Percentiles rank a stretch among this genome's conserved stretches.
Evolutionary conservation across 2,888 invertebrate genomes (phyloP).

Genomic region (Piscicola geometra): DNA sequence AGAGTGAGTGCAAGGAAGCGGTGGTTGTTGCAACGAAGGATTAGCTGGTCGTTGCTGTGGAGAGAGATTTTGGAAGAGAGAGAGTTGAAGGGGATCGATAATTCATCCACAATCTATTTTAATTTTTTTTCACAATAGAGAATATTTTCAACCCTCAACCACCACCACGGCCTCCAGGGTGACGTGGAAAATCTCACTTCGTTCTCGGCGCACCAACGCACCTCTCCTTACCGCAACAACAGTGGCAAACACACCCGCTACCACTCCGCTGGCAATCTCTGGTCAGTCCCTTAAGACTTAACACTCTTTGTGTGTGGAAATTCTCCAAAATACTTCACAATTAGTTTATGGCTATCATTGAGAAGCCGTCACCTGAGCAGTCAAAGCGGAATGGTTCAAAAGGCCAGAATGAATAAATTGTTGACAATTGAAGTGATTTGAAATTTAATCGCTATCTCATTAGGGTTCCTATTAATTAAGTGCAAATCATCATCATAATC

Average conservation of each 20-base stretch:
- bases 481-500: too few relatives aligned
- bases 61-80: not conserved
- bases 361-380: too few relatives aligned
- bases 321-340: too few relatives aligned
- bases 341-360: too few relatives aligned
- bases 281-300: not conserved
- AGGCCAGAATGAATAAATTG: too few relatives aligned
- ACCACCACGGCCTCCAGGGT: slow-evolving; percentile 22
- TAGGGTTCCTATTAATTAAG: too few relatives aligned
- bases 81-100: not conserved
- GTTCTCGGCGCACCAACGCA: slow-evolving; percentile 28
- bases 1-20: not conserved
- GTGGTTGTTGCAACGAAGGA: not conserved
- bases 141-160: too few relatives aligned
- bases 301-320: too few relatives aligned
- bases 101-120: too few relatives aligned
- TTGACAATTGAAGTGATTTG: too few relatives aligned
- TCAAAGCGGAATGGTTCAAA: too few relatives aligned
- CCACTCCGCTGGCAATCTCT: slow-evolving; percentile 30
- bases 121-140: not conserved
- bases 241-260: slow-evolving; percentile 16
- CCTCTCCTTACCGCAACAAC: not conserved
- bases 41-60: not conserved
- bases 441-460: too few relatives aligned
- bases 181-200: slow-evolving; percentile 20